These are phyloP conservation scores for Amblyjoppa proteus DNA, from an alignment of 2,888 invertebrate genomes.

Conservation along the genomic window DNA sequence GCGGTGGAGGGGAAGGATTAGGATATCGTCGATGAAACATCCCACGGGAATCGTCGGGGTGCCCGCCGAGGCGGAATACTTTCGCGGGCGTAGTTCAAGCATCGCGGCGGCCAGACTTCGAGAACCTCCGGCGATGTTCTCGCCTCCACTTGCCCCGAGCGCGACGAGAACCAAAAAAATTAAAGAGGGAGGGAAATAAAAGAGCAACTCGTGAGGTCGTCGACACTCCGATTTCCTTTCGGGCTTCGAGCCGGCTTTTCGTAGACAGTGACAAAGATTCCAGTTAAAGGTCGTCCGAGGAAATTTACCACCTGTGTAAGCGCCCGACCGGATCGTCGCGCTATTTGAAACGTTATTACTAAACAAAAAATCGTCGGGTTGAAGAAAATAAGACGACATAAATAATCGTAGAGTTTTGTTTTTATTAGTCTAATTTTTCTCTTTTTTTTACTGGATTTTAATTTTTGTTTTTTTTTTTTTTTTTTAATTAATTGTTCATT, in stretches of 20 bases:
- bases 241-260: background rate
- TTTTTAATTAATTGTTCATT: too few species aligned
- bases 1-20: slow-evolving; percentile 5
- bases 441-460: too few species aligned
- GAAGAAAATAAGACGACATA: too few species aligned
- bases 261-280: background rate
- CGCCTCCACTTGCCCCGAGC: slow-evolving; percentile 43
- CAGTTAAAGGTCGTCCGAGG: background rate
- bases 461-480: too few species aligned
- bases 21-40: slow-evolving; percentile 30
- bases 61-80: background rate
- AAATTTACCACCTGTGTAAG: too few species aligned
- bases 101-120: slow-evolving; percentile 18
- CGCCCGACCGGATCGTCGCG: too few species aligned
- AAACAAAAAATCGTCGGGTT: too few species aligned
- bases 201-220: slow-evolving; percentile 24
- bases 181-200: slow-evolving; percentile 1
- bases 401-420: too few species aligned
- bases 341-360: too few species aligned
- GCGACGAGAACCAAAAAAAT: slow-evolving; percentile 15
- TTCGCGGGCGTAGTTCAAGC: slow-evolving; percentile 1
- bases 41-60: slow-evolving; percentile 34
- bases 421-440: too few species aligned
- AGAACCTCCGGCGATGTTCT: slow-evolving; percentile 23
- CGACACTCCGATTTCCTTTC: slow-evolving; percentile 30